Evolutionary conservation across 1,140 invertebrate species (phyloP), one percentile per base, ranked within the genome.

Genomic region (Magallana angulata): DNA sequence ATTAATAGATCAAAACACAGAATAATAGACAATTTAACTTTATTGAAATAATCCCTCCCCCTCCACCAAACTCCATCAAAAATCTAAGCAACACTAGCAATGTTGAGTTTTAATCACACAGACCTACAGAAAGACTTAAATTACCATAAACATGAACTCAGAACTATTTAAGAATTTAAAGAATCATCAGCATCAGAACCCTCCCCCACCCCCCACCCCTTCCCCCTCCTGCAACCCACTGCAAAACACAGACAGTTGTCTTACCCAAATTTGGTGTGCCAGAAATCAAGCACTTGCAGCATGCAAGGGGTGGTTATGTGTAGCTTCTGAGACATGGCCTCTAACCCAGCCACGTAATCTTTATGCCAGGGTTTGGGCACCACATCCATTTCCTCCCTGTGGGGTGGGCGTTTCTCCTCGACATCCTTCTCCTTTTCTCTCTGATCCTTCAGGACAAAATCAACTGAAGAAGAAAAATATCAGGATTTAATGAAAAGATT

Each of bases 381-480:
- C 87, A 96, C 95, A 24, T 96, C 95, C 18, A 97, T 92, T 93
- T 97, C 97, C 95, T 94, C 94, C 60, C 93, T 90, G 87, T 94
- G 94, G 60, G 92, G 92, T n/a, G 92, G 92, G 18, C 94, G 88
- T 80, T 91, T 91, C 76, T 93, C 92, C 86, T 93, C 91, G 80
- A 93, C 93, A 8, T 94, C 92, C 84, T 94, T 93, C 64, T 94
- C 94, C 80, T 93, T 93, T 87, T 95, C 94, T 64, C 95, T 91
- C 18, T 97, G 96, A 94, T 98, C 97, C 92, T 97, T 96, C 2
- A 99, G 94, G 3, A 98, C 97, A 94, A 98, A 98, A 95, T 98
- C 97, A 3, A 95, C 95, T 94, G 91, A n/a, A 93, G 88, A 85
- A 89, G 48, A 87, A 85, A 64, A 24, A 71, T 71, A 7, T 14